A percentile compares a stretch with the other conserved stretches of the same genome.
Conservation (phyloP, 2,797 vertebrate genomes). For the Hydrolagus colliei region DNA sequence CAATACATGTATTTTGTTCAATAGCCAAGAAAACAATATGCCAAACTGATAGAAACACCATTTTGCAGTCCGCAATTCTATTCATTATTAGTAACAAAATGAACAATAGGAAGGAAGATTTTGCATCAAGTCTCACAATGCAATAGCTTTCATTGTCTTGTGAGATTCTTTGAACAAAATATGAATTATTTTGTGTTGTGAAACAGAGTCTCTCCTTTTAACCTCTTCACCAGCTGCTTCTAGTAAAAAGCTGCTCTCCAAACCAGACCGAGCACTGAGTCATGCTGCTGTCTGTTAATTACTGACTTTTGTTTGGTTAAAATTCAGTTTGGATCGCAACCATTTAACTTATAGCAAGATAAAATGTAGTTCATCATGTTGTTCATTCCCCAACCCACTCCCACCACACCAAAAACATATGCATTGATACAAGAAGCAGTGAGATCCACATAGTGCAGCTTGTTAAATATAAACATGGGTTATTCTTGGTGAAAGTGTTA, state of each 20-base stretch:
- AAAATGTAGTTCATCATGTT: too few relatives aligned
- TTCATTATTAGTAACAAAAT: neutral
- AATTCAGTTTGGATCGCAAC: neutral
- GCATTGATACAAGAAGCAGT: neutral
- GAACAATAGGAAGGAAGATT: neutral
- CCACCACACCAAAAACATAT: neutral
- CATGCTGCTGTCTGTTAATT: neutral
- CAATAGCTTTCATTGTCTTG: neutral
- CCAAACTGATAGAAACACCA: neutral
- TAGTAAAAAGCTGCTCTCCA: neutral
- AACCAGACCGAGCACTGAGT: too few relatives aligned
- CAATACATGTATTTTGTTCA: neutral
- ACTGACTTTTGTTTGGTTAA: neutral
- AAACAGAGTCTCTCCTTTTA: neutral
- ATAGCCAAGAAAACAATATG: neutral
- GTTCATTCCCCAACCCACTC: too few relatives aligned
- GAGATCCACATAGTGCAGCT: neutral
- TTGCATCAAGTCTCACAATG: neutral
- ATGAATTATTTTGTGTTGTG: neutral
- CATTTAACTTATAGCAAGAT: neutral
- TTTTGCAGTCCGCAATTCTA: neutral
- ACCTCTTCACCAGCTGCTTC: neutral
- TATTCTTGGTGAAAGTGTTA: neutral
- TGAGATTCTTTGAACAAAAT: neutral
- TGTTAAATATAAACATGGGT: neutral